A percentile compares a stretch with the other conserved stretches of the same genome.
Conservation (phyloP, 2,888 invertebrate species). For the Watsonalla cultraria region DNA sequence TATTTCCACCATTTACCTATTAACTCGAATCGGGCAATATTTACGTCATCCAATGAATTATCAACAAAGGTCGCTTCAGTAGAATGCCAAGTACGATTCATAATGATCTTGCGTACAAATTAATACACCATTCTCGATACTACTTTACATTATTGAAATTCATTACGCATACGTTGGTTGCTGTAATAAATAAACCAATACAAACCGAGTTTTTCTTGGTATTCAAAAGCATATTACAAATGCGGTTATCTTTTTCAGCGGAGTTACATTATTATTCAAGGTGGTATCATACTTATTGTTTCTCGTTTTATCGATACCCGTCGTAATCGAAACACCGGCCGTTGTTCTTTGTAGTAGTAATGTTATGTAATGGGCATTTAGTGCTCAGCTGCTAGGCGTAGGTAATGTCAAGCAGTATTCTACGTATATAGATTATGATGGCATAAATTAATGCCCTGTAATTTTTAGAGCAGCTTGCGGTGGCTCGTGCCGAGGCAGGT, state of each 20-base stretch:
- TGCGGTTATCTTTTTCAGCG: constrained; percentile 16
- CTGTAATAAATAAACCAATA: no score
- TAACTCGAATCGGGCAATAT: constrained; percentile 1
- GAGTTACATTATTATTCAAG: constrained; percentile 28
- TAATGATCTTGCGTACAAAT: neutral
- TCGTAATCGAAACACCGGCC: constrained; percentile 9
- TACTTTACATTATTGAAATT: no score
- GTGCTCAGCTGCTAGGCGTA: constrained; percentile 45
- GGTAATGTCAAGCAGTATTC: constrained; percentile 36
- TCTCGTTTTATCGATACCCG: constrained; percentile 15
- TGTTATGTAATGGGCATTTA: constrained; percentile 32
- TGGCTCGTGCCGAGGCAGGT: constrained; percentile 69
- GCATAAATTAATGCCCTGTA: constrained; percentile 45
- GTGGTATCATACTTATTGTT: constrained; percentile 14
- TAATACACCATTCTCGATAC: neutral
- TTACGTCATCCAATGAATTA: neutral
- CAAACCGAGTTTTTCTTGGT: neutral
- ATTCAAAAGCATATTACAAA: neutral
- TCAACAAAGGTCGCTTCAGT: neutral
- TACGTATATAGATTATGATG: constrained; percentile 37
- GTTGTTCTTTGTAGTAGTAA: constrained; percentile 21
- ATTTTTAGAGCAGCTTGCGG: constrained; percentile 68
- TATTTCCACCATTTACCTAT: constrained; percentile 21
- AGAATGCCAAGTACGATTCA: no score
- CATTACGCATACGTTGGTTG: no score